A percentile compares a stretch with the other conserved stretches of the same genome.
phyloP scores from a whole-genome alignment of 2,888 invertebrate genomes.

The Parelbella ahira region DNA sequence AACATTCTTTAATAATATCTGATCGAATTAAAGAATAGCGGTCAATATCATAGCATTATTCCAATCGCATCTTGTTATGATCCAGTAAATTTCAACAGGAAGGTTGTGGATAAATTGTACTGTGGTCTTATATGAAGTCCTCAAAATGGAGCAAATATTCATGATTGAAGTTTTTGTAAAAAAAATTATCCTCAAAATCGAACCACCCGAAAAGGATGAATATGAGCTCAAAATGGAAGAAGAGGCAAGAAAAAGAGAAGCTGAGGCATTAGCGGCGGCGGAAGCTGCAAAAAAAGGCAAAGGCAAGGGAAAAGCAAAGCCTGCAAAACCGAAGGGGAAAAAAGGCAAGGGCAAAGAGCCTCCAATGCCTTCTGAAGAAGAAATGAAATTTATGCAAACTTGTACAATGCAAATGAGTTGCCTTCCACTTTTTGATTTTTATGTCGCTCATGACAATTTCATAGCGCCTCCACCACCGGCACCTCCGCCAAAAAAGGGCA shows the following conservation, averaged over 20 bases:
- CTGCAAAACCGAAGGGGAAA: constrained; percentile 35
- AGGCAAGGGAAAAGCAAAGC: constrained; percentile 29
- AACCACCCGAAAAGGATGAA: constrained; percentile 67
- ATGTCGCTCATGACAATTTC: constrained; percentile 72
- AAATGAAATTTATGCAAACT: constrained; percentile 70
- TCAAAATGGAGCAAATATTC: constrained; percentile 75
- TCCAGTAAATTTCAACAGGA: no score
- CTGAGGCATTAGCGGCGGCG: constrained; percentile 53
- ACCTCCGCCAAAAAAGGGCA: constrained; percentile 41
- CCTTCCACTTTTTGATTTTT: constrained; percentile 66
- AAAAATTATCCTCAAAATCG: constrained; percentile 64
- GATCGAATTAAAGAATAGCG: constrained; percentile 11
- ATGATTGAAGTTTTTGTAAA: constrained; percentile 73
- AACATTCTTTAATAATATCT: constrained; percentile 5
- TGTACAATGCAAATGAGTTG: constrained; percentile 71
- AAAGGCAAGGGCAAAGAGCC: constrained; percentile 51
- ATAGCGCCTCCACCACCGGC: constrained; percentile 64
- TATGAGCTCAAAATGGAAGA: constrained; percentile 63
- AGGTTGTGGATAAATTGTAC: no score
- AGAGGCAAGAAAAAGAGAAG: constrained; percentile 55
- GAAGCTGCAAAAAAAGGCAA: constrained; percentile 51
- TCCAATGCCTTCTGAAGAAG: constrained; percentile 68
- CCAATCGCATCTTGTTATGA: no score
- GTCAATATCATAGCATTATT: no score
- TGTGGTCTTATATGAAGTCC: no score